Evolutionary conservation across 2,888 invertebrate genomes (phyloP), one percentile per base, ranked within the genome.

Genomic region (Apodemia zela): DNA sequence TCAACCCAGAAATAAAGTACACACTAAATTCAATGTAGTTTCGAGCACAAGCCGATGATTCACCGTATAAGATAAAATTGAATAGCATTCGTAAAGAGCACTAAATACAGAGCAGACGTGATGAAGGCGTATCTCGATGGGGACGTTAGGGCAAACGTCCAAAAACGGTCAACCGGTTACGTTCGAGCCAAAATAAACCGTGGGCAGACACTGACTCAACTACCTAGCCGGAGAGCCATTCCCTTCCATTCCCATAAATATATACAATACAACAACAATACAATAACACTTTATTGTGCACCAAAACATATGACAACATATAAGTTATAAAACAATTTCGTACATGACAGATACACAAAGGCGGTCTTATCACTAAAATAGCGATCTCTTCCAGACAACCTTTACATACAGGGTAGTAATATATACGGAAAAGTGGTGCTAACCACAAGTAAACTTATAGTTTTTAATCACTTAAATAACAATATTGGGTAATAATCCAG

Each of bases 201-300:
- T 66, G 66, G 66, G 64, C 64, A 47, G 64, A 57, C 59, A 13
- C 59, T 62, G 66, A 66, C 60, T 66, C 66, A 64, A 47, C 47
- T 21, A 47, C 59, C 51, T 47, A 33, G 33, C 49, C 13, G 13
- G 13, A 38, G 38, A 38, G 38, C 38, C 38, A 38, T 13, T 13
- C 1, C 7, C 1, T 33, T 33, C 8, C 29, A 29, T 29, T 29
- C 6, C 6, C 29, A 8, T 35, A 35, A 6, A 15, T 29, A 49
- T 13, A 5, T 33, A 61, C 21, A 51, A 33, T 29, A n/a, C 6
- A 29, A 29, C 5, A 6, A 29, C 4, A 29, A 29, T 29, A n/a
- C n/a, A n/a, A n/a, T n/a, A n/a, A n/a, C n/a, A n/a, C n/a, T n/a
- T n/a, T n/a, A n/a, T n/a, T n/a, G n/a, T n/a, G n/a, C n/a, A n/a